Conservation (phyloP, 2,797 vertebrate species). For the Melanotaenia boesemani region DNA sequence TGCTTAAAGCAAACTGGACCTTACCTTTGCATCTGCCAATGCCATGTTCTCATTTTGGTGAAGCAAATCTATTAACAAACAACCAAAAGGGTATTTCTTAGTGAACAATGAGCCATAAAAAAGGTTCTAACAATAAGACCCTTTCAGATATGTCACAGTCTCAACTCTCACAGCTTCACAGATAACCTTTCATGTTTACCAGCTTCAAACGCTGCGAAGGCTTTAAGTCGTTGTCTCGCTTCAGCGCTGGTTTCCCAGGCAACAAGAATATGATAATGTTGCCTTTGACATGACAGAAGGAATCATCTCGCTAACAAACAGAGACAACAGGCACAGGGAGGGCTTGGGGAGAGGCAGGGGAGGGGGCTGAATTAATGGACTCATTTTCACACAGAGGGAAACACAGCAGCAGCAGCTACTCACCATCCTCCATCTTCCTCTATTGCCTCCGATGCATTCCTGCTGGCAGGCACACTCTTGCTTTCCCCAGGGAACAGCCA, state of each 20-base stretch:
- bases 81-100: conserved; percentile 43
- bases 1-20: conserved; percentile 27
- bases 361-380: conserved; percentile 80
- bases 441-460: conserved; percentile 74
- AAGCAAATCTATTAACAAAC: conserved; percentile 45
- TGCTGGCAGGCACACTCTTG: conserved; percentile 78
- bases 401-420: conserved; percentile 71
- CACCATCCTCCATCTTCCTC: conserved; percentile 81
- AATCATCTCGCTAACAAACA: conserved; percentile 87
- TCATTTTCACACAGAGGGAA: conserved; percentile 83
- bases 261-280: conserved; percentile 88
- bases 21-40: conserved; percentile 18
- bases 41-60: conserved; percentile 28
- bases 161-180: conserved; percentile 67
- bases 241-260: conserved; percentile 82
- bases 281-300: conserved; percentile 87
- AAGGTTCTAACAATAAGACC: conserved; percentile 51
- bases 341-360: conserved; percentile 58
- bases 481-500: conserved; percentile 72
- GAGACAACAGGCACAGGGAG: conserved; percentile 84
- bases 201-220: conserved; percentile 78
- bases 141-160: conserved; percentile 66
- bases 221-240: conserved; percentile 80
- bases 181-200: conserved; percentile 84
- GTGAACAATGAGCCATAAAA: conserved; percentile 14